Conservation (phyloP, 2,888 invertebrate species). For the Drosophila longiperda region DNA sequence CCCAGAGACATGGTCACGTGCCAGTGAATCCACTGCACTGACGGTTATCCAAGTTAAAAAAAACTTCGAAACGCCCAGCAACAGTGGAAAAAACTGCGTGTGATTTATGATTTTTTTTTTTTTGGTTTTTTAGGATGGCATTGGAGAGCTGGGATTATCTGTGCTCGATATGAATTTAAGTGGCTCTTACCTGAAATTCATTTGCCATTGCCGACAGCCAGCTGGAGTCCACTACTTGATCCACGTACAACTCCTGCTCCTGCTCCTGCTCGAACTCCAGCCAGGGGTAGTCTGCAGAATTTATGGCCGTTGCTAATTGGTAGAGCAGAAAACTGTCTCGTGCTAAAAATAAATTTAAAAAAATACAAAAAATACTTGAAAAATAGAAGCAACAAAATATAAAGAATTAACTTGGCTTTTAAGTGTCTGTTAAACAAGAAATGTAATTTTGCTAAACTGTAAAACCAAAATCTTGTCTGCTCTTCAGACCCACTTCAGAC, state of each 20-base stretch:
- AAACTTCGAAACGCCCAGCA: constrained; percentile 63
- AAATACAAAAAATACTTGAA: neutral
- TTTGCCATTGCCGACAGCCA: constrained; percentile 71
- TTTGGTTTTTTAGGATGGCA: neutral
- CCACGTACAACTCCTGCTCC: constrained; percentile 40
- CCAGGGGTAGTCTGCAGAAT: constrained; percentile 51
- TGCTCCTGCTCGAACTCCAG: constrained; percentile 26
- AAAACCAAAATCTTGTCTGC: constrained; percentile 18
- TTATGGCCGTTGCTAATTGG: constrained; percentile 76
- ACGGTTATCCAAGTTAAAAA: constrained; percentile 58
- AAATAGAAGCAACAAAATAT: constrained; percentile 1
- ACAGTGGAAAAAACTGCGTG: constrained; percentile 42
- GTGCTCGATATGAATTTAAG: constrained; percentile 54
- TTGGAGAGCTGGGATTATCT: constrained; percentile 31
- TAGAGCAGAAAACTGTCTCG: constrained; percentile 71
- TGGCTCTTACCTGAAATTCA: constrained; percentile 72
- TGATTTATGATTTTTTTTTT: constrained; percentile 63
- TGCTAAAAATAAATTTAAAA: constrained; percentile 31
- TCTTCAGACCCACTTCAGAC: constrained; percentile 29
- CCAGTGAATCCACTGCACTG: constrained; percentile 52
- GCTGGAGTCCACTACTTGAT: constrained; percentile 61
- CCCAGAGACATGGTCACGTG: constrained; percentile 68
- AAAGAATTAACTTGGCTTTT: constrained; percentile 44
- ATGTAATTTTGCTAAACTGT: constrained; percentile 50
- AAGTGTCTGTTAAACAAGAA: constrained; percentile 57